A percentile compares a stretch with the other conserved stretches of the same genome.
These are phyloP conservation scores for Diadegma fenestrale DNA, from an alignment of 2,888 invertebrate genomes.

Conservation along the genomic window DNA sequence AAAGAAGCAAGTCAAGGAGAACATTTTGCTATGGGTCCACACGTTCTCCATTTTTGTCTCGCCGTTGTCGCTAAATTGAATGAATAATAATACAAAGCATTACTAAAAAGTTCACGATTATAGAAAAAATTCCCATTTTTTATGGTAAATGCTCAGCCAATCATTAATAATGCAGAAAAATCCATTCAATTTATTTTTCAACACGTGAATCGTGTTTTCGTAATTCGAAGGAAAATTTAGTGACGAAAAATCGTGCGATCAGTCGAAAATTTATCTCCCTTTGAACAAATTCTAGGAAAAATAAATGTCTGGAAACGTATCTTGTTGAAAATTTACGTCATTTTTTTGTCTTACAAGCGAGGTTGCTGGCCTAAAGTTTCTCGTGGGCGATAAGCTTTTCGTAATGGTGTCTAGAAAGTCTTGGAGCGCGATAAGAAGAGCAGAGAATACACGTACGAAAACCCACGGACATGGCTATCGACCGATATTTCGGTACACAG, in stretches of 20 bases:
- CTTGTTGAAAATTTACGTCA: neutral
- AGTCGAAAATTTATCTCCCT: neutral
- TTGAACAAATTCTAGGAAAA: neutral
- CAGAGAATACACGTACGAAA: conserved; percentile 5
- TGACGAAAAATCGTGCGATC: neutral
- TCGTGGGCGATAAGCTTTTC: conserved; percentile 28
- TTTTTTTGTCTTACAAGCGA: neutral
- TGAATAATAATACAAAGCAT: conserved; percentile 17
- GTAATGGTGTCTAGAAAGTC: conserved; percentile 39
- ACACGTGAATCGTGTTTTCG: neutral
- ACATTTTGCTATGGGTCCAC: conserved; percentile 27
- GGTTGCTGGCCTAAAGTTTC: conserved; percentile 16
- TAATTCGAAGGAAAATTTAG: neutral
- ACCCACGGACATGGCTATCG: conserved; percentile 53
- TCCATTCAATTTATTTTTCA: neutral
- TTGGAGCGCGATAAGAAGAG: conserved; percentile 58
- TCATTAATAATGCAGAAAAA: neutral
- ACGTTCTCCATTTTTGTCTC: conserved; percentile 15
- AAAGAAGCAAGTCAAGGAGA: conserved; percentile 39
- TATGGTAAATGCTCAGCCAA: neutral
- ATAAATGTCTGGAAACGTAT: neutral
- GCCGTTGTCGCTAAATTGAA: conserved; percentile 12
- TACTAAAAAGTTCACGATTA: neutral
- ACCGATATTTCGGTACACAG: conserved; percentile 71
- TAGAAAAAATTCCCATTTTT: neutral